Conservation (phyloP, 2,113 vertebrate species). For the Pseudopipra pipra region DNA sequence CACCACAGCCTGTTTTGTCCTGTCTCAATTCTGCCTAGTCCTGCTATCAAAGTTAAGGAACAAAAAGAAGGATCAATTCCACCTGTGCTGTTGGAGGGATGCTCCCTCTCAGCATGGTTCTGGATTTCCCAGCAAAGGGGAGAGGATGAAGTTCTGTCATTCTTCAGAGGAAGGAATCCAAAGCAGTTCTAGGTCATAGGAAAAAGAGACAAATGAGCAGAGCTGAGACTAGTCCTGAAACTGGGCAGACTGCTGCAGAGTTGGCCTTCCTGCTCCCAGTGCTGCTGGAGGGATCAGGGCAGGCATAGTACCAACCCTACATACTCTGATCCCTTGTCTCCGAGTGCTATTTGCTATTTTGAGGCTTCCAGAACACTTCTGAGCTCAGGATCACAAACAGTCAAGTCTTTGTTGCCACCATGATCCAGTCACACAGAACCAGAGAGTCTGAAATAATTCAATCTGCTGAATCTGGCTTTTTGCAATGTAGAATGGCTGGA, state of each 20-base stretch:
- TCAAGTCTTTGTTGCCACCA: background rate
- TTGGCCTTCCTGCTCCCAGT: background rate
- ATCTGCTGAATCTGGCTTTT: background rate
- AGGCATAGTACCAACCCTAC: background rate
- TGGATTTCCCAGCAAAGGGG: background rate
- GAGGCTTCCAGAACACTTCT: background rate
- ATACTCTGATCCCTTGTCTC: background rate
- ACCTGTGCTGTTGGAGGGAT: background rate
- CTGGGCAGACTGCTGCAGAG: background rate
- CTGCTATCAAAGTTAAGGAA: background rate
- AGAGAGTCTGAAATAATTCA: background rate
- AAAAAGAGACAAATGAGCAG: background rate
- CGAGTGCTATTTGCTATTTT: background rate
- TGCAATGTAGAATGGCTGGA: background rate
- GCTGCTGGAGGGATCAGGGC: background rate
- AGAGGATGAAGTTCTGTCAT: background rate
- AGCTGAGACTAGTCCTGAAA: background rate
- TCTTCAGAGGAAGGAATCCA: background rate
- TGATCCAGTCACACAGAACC: background rate
- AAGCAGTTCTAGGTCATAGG: background rate
- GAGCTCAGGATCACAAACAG: background rate
- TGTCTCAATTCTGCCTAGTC: background rate
- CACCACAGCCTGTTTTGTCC: background rate
- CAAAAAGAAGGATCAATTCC: background rate
- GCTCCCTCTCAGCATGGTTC: background rate